Evolutionary conservation across 2,888 invertebrate species (phyloP).

Genomic region (Bellardia pandia): DNA sequence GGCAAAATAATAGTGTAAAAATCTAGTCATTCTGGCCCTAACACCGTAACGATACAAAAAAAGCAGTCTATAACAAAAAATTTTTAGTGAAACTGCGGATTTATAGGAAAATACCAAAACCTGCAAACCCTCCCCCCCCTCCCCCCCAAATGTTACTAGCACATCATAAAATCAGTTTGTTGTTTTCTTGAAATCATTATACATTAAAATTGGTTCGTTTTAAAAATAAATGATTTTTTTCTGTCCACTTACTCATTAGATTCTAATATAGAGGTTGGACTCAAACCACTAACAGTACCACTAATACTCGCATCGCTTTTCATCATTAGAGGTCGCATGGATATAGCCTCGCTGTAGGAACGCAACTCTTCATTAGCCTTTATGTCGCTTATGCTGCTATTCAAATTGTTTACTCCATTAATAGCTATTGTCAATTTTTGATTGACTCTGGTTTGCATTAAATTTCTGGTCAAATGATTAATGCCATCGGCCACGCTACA

Average conservation of each 20-base stretch:
- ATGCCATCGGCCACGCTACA: conserved; percentile 83
- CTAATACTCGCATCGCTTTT: conserved; percentile 77
- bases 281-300: conserved; percentile 72
- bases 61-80: not conserved
- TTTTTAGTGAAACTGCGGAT: not conserved
- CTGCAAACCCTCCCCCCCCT: too few species aligned
- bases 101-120: too few species aligned
- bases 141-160: too few species aligned
- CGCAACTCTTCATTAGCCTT: conserved; percentile 79
- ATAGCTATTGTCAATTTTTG: conserved; percentile 68
- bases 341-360: conserved; percentile 88
- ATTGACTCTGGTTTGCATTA: conserved; percentile 80
- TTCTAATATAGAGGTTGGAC: conserved; percentile 71
- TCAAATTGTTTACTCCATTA: conserved; percentile 76
- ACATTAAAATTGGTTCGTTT: too few species aligned
- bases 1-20: not conserved
- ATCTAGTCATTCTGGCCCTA: not conserved
- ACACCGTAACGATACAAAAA: not conserved
- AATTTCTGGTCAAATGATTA: conserved; percentile 83
- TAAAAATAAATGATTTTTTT: too few species aligned
- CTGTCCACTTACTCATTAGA: conserved; percentile 81
- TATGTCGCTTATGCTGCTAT: conserved; percentile 67
- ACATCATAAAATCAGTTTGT: too few species aligned
- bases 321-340: conserved; percentile 85
- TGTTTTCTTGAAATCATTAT: too few species aligned